These are phyloP conservation scores for Phrynocephalus guinanensis DNA, from an alignment of 2,797 vertebrate genomes.

Conservation along the genomic window DNA sequence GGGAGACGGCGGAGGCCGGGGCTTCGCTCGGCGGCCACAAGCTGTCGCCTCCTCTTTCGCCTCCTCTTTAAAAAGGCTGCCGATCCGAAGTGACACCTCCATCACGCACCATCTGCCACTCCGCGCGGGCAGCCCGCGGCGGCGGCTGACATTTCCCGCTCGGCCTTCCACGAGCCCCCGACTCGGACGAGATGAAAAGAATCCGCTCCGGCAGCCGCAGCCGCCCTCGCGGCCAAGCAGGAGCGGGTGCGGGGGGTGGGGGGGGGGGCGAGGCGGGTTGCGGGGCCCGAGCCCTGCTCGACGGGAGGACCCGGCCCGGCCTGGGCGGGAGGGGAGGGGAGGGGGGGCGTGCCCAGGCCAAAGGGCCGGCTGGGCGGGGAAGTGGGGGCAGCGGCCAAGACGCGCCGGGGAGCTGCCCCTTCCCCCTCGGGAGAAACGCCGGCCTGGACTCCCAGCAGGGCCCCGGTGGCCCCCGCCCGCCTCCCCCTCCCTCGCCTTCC, in stretches of 20 bases:
- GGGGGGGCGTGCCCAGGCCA: no score
- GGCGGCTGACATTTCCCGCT: slow-evolving; percentile 71
- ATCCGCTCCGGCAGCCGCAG: slow-evolving; percentile 60
- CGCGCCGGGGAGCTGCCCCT: no score
- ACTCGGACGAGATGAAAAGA: slow-evolving; percentile 57
- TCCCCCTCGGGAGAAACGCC: no score
- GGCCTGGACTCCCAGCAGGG: not conserved
- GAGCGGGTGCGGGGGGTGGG: no score
- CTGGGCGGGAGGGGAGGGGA: no score
- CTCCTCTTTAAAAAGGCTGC: slow-evolving; percentile 65
- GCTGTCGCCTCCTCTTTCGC: slow-evolving; percentile 66
- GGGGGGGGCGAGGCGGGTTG: no score
- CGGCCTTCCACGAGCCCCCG: slow-evolving; percentile 58
- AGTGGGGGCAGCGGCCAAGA: no score
- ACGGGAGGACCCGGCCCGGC: no score
- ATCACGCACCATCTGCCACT: slow-evolving; percentile 74
- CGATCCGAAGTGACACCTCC: slow-evolving; percentile 73
- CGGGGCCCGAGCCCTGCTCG: not conserved
- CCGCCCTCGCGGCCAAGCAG: not conserved
- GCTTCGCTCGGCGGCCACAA: no score
- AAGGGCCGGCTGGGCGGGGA: no score
- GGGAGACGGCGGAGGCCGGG: no score
- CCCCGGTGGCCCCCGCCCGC: no score
- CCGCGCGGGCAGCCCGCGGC: slow-evolving; percentile 69
- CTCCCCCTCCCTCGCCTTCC: not conserved